Evolutionary conservation across 2,888 invertebrate species (phyloP).

Genomic region (Mimas tiliae): DNA sequence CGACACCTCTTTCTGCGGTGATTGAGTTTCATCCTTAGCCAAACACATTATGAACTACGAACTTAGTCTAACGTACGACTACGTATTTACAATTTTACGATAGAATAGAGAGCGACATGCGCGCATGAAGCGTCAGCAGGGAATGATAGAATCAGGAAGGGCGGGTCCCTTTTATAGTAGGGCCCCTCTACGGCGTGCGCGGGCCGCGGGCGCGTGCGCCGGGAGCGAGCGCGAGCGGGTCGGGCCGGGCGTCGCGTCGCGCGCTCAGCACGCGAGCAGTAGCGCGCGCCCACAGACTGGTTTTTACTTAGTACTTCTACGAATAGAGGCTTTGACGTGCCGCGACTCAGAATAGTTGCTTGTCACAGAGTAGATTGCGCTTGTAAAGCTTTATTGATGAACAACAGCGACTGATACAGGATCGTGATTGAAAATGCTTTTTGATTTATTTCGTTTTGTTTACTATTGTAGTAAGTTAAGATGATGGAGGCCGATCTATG

Average conservation of each 20-base stretch:
- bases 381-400: conserved; percentile 66
- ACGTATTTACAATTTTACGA: conserved; percentile 74
- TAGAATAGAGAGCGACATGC: conserved; percentile 63
- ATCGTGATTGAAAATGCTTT: conserved; percentile 39
- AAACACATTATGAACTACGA: conserved; percentile 81
- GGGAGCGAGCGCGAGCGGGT: conserved; percentile 53
- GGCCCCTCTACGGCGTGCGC: conserved; percentile 52
- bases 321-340: conserved; percentile 78
- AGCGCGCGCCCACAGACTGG: conserved; percentile 77
- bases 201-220: conserved; percentile 60
- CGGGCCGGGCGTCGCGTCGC: conserved; percentile 57
- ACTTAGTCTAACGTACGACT: conserved; percentile 70
- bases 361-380: conserved; percentile 50
- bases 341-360: conserved; percentile 63
- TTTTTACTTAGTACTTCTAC: conserved; percentile 76
- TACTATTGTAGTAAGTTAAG: conserved; percentile 31
- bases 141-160: conserved; percentile 80
- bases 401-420: conserved; percentile 42
- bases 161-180: conserved; percentile 71
- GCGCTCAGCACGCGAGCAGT: conserved; percentile 75
- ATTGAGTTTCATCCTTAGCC: conserved; percentile 75
- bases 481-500: neutral
- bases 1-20: conserved; percentile 71
- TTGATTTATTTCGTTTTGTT: conserved; percentile 40
- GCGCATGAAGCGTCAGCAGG: conserved; percentile 71